phyloP scores from a whole-genome alignment of 2,888 invertebrate genomes.

The Acanthacorydalis orientalis region DNA sequence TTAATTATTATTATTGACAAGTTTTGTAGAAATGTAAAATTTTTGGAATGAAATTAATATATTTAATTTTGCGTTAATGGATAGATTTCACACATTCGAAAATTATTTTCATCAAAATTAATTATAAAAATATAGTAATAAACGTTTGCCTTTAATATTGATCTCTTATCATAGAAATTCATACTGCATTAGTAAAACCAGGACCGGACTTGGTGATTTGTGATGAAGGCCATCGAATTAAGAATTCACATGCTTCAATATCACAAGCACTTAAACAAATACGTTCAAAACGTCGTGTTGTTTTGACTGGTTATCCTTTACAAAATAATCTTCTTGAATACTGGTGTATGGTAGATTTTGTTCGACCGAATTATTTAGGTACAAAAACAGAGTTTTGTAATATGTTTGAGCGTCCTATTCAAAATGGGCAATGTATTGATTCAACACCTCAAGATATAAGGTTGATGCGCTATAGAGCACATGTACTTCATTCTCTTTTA shows the following conservation, averaged over 20 bases:
- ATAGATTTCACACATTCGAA: too few relatives aligned
- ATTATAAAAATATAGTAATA: too few relatives aligned
- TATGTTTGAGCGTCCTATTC: constrained; percentile 97
- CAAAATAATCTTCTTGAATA: constrained; percentile 95
- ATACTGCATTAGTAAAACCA: constrained; percentile 69
- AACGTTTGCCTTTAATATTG: neutral
- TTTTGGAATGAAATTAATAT: too few relatives aligned
- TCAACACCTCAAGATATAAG: constrained; percentile 87
- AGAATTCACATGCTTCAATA: constrained; percentile 94
- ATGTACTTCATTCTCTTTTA: constrained; percentile 84
- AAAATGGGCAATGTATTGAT: constrained; percentile 95
- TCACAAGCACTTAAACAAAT: constrained; percentile 91
- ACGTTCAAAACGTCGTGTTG: constrained; percentile 82
- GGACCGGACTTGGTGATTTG: constrained; percentile 91
- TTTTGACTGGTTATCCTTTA: constrained; percentile 93
- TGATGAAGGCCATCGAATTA: constrained; percentile 95
- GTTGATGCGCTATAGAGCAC: constrained; percentile 87
- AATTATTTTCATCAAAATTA: neutral
- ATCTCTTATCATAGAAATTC: constrained; percentile 45
- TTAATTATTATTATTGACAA: too few relatives aligned
- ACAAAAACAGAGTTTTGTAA: constrained; percentile 94
- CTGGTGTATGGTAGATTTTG: constrained; percentile 99
- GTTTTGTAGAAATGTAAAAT: too few relatives aligned
- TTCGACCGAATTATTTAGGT: constrained; percentile 92
- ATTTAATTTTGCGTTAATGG: too few relatives aligned